Percentiles rank a stretch among this genome's conserved stretches.
Evolutionary conservation across 2,797 vertebrate genomes (phyloP).

Genomic region (Pachyuromys duprasi): DNA sequence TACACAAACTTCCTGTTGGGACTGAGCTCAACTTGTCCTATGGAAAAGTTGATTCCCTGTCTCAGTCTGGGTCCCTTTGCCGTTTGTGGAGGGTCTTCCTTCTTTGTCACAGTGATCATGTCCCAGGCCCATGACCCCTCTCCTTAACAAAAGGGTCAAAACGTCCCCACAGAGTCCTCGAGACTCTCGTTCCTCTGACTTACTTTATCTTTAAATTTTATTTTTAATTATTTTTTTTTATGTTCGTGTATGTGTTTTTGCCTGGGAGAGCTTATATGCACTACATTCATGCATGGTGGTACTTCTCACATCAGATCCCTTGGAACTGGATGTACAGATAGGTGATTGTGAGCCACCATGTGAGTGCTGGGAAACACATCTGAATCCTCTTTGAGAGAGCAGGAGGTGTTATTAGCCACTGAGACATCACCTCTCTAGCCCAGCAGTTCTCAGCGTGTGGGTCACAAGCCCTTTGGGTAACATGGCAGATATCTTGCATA

Average conservation of each 20-base stretch:
- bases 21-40: not conserved
- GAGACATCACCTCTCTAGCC: not conserved
- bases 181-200: not conserved
- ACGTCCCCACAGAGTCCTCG: not conserved
- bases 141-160: not conserved
- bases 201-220: not conserved
- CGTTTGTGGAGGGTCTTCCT: not conserved
- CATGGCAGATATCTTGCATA: not conserved
- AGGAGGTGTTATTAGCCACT: not conserved
- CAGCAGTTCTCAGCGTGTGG: not conserved
- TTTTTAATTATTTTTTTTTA: not conserved
- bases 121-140: accelerated
- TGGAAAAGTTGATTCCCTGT: not conserved
- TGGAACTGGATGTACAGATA: not conserved
- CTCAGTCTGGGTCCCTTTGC: not conserved
- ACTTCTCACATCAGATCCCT: not conserved
- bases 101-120: not conserved
- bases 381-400: no score
- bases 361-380: not conserved
- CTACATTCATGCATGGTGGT: accelerated
- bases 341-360: not conserved
- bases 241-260: not conserved
- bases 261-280: not conserved
- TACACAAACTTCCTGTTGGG: not conserved
- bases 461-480: not conserved